phyloP scores from a whole-genome alignment of 2,113 vertebrate genomes.

The Cnemophilus loriae region DNA sequence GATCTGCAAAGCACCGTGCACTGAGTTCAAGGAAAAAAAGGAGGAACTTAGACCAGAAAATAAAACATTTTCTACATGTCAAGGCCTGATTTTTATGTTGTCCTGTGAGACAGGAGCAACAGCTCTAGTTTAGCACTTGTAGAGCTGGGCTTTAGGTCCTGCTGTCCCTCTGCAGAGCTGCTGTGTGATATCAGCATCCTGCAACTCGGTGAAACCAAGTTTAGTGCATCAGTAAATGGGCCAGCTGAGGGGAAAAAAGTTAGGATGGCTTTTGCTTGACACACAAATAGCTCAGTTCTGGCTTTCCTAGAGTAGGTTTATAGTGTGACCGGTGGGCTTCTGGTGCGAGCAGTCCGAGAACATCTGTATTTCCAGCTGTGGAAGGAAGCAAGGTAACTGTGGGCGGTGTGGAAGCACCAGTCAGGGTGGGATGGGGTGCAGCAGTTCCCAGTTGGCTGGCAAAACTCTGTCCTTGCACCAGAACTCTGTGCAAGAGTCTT shows the following conservation, averaged over 20 bases:
- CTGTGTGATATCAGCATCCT: background rate
- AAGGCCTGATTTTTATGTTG: background rate
- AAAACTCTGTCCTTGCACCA: background rate
- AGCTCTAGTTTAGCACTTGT: background rate
- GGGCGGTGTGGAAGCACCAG: background rate
- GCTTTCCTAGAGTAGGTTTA: background rate
- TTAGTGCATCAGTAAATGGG: too few relatives aligned
- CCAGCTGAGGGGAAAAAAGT: background rate
- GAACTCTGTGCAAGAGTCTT: background rate
- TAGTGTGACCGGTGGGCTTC: background rate
- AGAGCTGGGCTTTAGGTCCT: background rate
- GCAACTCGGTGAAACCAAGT: rapidly evolving
- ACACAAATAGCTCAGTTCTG: background rate
- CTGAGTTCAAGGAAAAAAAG: background rate
- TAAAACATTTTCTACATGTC: background rate
- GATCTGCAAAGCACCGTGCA: background rate
- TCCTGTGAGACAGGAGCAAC: background rate
- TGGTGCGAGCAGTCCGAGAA: background rate
- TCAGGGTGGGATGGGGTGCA: background rate
- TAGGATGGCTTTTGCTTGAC: background rate
- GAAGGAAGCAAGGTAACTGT: background rate
- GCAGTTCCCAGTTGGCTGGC: background rate
- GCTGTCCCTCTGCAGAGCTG: background rate
- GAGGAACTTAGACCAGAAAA: background rate
- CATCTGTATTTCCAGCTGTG: background rate